phyloP scores from a whole-genome alignment of 2,888 invertebrate species.

The Chrysolina haemoptera region DNA sequence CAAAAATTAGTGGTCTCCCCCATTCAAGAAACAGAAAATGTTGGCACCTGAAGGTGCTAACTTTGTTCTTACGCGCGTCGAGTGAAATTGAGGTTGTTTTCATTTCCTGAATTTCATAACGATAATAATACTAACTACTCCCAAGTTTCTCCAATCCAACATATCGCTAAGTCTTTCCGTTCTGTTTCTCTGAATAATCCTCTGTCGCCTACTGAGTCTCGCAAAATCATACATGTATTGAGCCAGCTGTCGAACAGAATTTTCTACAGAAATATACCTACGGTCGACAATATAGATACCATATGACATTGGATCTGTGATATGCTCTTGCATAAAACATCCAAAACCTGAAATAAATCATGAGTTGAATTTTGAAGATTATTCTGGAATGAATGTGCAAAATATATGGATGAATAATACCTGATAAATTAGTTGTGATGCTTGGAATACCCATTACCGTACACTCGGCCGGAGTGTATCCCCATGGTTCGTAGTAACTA shows the following conservation, averaged over 20 bases:
- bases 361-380: neutral
- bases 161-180: slow-evolving; percentile 97
- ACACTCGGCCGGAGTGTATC: slow-evolving; percentile 99
- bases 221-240: slow-evolving; percentile 95
- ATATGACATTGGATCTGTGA: slow-evolving; percentile 97
- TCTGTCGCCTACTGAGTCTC: slow-evolving; percentile 90
- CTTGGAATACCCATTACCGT: slow-evolving; percentile 99
- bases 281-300: slow-evolving; percentile 99
- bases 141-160: slow-evolving; percentile 98
- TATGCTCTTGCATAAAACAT: slow-evolving; percentile 98
- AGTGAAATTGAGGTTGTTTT: too few species aligned
- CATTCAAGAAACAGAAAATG: too few species aligned
- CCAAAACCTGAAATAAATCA: slow-evolving; percentile 82
- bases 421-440: slow-evolving; percentile 97
- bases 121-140: slow-evolving; percentile 81
- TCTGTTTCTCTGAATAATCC: slow-evolving; percentile 98
- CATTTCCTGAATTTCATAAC: too few species aligned
- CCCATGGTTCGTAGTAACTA: slow-evolving; percentile 99
- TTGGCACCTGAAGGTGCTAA: too few species aligned
- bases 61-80: too few species aligned
- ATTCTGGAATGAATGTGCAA: neutral
- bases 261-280: slow-evolving; percentile 90
- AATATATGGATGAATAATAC: slow-evolving; percentile 65
- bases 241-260: slow-evolving; percentile 92
- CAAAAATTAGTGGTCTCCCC: too few species aligned